A percentile compares a stretch with the other conserved stretches of the same genome.
Conservation (phyloP, 2,797 vertebrate species). For the Antennarius maculatus region DNA sequence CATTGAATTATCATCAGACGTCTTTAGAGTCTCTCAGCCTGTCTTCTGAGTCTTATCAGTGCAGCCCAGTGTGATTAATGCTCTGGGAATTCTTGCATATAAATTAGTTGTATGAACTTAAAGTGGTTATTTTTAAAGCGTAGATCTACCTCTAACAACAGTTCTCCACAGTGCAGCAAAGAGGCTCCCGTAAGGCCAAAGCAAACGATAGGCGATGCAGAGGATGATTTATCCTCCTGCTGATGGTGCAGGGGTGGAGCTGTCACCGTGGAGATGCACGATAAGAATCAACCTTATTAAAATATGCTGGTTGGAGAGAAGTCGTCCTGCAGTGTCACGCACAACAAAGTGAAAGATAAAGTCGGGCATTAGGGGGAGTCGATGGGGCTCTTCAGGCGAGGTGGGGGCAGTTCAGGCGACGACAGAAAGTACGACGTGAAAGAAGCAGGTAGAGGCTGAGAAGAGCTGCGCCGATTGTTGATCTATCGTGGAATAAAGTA, state of each 20-base stretch:
- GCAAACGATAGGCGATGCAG: constrained; percentile 36
- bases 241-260: constrained; percentile 44
- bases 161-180: constrained; percentile 37
- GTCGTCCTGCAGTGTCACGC: constrained; percentile 21
- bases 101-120: constrained; percentile 28
- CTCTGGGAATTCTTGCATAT: constrained; percentile 28
- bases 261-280: constrained; percentile 49
- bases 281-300: constrained; percentile 51
- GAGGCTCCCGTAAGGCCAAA: constrained; percentile 31
- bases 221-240: constrained; percentile 35
- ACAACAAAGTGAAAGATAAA: constrained; percentile 39
- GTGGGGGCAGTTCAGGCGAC: constrained; percentile 31
- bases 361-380: constrained; percentile 31
- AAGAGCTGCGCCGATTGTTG: constrained; percentile 39
- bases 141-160: constrained; percentile 30
- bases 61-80: constrained; percentile 39
- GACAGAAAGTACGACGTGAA: constrained; percentile 24
- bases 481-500: not conserved
- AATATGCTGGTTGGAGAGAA: constrained; percentile 37
- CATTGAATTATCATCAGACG: constrained; percentile 23
- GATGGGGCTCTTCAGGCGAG: not conserved
- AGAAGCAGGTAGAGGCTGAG: constrained; percentile 48
- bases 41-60: constrained; percentile 33
- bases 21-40: constrained; percentile 14
- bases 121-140: constrained; percentile 27